phyloP scores from a whole-genome alignment of 2,113 vertebrate genomes.

The Anhinga anhinga region DNA sequence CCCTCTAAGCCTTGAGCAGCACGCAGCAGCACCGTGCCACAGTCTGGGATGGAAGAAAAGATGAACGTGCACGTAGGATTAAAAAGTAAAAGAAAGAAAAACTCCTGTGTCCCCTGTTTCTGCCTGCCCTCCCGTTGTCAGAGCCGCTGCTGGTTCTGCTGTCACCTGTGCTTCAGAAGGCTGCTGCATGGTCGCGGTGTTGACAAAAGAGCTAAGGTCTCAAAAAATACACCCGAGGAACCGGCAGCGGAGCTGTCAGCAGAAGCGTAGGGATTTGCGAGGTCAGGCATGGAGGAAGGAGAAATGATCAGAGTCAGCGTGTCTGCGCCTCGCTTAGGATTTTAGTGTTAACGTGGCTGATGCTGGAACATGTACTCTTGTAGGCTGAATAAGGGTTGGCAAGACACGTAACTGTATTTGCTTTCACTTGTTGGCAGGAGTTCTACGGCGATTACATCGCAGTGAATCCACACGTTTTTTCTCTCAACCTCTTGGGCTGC shows the following conservation, averaged over 20 bases:
- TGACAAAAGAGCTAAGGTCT: rapidly evolving
- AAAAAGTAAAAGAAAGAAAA: not conserved
- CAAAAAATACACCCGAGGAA: rapidly evolving
- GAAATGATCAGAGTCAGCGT: rapidly evolving
- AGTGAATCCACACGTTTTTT: constrained; percentile 96
- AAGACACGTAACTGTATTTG: not conserved
- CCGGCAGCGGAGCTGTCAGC: not conserved
- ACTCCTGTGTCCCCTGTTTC: not conserved
- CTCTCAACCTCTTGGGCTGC: constrained; percentile 91
- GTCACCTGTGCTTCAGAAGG: not conserved
- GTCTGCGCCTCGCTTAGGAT: not conserved
- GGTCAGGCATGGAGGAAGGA: not conserved
- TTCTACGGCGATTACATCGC: constrained; percentile 98
- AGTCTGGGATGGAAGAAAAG: not conserved
- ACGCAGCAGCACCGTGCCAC: not conserved
- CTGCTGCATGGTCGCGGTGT: not conserved
- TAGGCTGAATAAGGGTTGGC: not conserved
- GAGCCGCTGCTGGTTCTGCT: not conserved
- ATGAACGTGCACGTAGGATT: rapidly evolving
- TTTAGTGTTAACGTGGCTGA: rapidly evolving
- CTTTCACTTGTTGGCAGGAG: constrained; percentile 78
- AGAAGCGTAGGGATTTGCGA: not conserved
- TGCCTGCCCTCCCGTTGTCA: not conserved
- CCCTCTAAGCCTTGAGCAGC: not conserved
- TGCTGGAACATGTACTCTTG: not conserved